A percentile compares a stretch with the other conserved stretches of the same genome.
phyloP scores from a whole-genome alignment of 2,888 invertebrate species.

The Cephalotes varians region DNA sequence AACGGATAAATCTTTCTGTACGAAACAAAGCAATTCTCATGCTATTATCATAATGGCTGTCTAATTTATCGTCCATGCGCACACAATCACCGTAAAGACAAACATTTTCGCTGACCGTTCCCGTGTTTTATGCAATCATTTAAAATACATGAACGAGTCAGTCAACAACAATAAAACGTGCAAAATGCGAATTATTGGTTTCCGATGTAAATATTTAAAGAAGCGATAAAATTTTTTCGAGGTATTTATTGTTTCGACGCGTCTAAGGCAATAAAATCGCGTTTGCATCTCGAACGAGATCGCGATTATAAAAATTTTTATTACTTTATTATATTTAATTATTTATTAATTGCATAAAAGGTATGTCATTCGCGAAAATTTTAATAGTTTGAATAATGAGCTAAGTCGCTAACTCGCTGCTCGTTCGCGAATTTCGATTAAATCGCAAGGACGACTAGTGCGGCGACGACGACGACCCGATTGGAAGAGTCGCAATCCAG shows the following conservation, averaged over 20 bases:
- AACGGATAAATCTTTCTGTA: conserved; percentile 28
- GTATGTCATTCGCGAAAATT: neutral
- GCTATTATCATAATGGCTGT: conserved; percentile 32
- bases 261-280: neutral
- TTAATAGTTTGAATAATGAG: conserved; percentile 3
- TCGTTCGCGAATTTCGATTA: conserved; percentile 31
- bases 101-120: conserved; percentile 16
- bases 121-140: conserved; percentile 22
- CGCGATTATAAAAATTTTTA: neutral
- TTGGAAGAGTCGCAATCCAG: conserved; percentile 6
- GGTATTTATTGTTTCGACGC: neutral
- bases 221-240: neutral
- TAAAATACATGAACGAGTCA: neutral
- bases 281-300: too few relatives aligned
- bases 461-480: neutral
- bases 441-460: conserved; percentile 25
- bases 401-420: neutral
- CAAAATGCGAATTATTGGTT: neutral
- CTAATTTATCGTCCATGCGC: conserved; percentile 19
- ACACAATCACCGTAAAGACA: conserved; percentile 21
- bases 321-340: neutral
- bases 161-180: neutral
- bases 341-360: neutral
- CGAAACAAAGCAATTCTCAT: conserved; percentile 35
- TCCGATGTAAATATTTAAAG: neutral